A percentile compares a stretch with the other conserved stretches of the same genome.
phyloP scores from a whole-genome alignment of 2,113 vertebrate genomes.

The Grammomys surdaster region DNA sequence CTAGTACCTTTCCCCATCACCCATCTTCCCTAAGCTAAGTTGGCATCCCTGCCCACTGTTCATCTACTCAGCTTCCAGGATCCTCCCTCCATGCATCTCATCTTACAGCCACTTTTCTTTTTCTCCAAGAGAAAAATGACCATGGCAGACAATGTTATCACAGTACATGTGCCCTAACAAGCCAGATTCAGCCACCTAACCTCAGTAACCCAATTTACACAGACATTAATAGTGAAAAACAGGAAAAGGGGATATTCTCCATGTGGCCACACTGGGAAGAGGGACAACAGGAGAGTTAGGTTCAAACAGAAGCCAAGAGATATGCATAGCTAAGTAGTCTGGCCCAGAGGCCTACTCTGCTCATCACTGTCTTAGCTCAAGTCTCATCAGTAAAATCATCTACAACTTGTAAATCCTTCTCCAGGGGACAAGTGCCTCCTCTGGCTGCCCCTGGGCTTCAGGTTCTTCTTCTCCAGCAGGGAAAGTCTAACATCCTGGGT shows the following conservation, averaged over 20 bases:
- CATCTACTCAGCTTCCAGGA: neutral
- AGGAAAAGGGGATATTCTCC: neutral
- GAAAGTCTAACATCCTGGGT: neutral
- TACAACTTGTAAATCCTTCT: neutral
- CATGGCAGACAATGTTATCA: neutral
- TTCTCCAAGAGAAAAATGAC: neutral
- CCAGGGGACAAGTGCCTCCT: neutral
- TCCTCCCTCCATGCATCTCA: neutral
- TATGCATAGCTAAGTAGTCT: no score
- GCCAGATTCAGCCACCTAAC: neutral
- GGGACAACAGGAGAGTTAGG: no score
- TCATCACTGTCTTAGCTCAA: neutral
- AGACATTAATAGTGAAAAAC: neutral
- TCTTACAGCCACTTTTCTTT: neutral
- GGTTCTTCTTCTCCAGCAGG: neutral
- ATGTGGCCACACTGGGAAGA: neutral
- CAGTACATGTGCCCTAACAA: no score
- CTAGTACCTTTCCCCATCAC: neutral
- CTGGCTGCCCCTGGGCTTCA: neutral
- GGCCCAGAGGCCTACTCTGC: no score
- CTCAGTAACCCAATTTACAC: neutral
- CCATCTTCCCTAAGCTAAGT: neutral
- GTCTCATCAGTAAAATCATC: no score
- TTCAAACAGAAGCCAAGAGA: neutral
- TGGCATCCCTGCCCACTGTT: neutral